Conservation (phyloP, 1,140 invertebrate genomes). For the Lepidurus couesii region DNA sequence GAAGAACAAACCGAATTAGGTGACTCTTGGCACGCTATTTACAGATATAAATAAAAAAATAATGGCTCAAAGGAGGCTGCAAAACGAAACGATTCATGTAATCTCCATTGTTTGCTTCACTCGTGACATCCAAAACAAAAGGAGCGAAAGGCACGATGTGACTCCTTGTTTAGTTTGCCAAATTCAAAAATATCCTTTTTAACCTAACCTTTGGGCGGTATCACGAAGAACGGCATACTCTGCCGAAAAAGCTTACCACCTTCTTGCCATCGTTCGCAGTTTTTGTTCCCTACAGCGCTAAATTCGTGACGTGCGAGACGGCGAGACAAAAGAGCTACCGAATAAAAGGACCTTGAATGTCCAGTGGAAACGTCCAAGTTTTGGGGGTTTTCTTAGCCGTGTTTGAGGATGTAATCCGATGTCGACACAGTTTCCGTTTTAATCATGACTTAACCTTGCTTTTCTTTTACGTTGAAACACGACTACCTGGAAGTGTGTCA, state of each 20-base stretch:
- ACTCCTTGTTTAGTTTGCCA: not conserved
- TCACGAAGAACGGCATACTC: not conserved
- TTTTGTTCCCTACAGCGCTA: not conserved
- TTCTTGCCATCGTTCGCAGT: not conserved
- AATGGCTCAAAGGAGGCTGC: too few relatives aligned
- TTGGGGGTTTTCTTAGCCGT: not conserved
- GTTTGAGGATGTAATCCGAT: not conserved
- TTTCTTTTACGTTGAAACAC: not conserved
- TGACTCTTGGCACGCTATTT: too few relatives aligned
- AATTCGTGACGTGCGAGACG: constrained; percentile 7
- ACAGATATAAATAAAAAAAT: too few relatives aligned
- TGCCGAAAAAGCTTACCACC: not conserved
- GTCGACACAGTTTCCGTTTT: not conserved
- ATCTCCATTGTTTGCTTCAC: too few relatives aligned
- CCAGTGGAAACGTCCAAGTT: not conserved
- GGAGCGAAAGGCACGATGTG: not conserved
- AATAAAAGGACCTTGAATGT: not conserved
- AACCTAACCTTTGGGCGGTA: not conserved
- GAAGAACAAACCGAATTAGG: too few relatives aligned
- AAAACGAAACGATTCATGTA: too few relatives aligned
- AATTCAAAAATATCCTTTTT: not conserved
- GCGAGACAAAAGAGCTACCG: not conserved
- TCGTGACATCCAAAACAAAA: not conserved
- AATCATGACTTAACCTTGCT: not conserved
- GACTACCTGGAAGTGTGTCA: not conserved